Conservation (phyloP, 2,113 vertebrate species). For the Tonatia bakeri region DNA sequence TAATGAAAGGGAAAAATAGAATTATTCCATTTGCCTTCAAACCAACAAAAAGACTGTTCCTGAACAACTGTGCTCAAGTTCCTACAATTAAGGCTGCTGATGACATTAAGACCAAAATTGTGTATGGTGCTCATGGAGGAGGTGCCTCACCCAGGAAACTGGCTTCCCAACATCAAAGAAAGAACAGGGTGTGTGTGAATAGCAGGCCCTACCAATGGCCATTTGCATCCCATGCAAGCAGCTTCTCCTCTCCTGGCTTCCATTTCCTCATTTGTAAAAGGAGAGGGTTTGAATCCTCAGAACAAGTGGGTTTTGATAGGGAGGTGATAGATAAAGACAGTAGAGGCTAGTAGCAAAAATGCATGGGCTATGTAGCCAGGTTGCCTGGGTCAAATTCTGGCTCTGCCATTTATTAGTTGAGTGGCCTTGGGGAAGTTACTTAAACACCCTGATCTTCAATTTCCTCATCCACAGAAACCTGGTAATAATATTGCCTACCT, state of each 20-base stretch:
- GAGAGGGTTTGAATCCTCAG: neutral
- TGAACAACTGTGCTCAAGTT: neutral
- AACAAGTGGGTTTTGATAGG: neutral
- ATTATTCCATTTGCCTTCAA: constrained; percentile 16
- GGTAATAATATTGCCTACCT: neutral
- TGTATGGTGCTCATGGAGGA: neutral
- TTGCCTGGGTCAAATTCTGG: neutral
- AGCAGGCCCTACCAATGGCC: neutral
- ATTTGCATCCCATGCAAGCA: neutral
- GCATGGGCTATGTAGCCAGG: neutral
- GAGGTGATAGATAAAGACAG: neutral
- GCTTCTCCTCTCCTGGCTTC: neutral
- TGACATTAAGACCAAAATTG: neutral
- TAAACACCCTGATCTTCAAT: neutral
- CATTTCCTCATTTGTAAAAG: neutral
- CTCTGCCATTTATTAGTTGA: neutral
- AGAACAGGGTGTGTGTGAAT: neutral
- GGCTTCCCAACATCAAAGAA: neutral
- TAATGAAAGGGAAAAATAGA: neutral
- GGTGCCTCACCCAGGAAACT: neutral
- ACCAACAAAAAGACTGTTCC: neutral
- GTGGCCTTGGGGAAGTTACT: neutral
- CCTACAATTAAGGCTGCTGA: neutral
- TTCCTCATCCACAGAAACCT: neutral
- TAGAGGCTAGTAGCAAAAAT: neutral